Percentiles rank a stretch among this genome's conserved stretches.
phyloP scores from a whole-genome alignment of 2,113 vertebrate genomes.

The Promerops cafer region DNA sequence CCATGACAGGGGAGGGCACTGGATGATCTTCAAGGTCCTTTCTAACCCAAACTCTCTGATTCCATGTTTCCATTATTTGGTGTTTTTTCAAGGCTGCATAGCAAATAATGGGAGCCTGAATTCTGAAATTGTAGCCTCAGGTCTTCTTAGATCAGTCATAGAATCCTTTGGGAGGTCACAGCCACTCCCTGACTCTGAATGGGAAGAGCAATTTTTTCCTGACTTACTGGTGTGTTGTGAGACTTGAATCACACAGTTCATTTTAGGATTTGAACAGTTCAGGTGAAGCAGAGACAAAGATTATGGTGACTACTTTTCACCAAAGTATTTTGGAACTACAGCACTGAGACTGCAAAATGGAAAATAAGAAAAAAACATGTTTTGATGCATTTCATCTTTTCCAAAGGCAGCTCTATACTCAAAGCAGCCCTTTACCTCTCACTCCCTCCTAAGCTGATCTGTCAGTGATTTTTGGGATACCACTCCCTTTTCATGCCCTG shows the following conservation, averaged over 20 bases:
- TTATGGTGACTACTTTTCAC: neutral
- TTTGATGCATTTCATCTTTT: neutral
- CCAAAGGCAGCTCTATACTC: neutral
- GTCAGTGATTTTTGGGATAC: neutral
- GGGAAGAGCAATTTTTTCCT: neutral
- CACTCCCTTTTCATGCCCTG: neutral
- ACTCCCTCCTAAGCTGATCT: neutral
- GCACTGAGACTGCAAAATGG: neutral
- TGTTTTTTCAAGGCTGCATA: neutral
- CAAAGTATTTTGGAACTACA: neutral
- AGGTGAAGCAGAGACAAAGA: neutral
- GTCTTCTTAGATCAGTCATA: neutral
- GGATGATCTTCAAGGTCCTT: neutral
- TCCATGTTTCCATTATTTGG: neutral
- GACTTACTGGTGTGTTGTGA: neutral
- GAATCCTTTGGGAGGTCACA: neutral
- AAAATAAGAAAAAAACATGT: neutral
- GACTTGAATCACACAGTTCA: neutral
- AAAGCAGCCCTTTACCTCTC: neutral
- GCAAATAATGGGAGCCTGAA: neutral
- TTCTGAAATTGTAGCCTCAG: neutral
- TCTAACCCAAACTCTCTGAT: neutral
- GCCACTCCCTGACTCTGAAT: neutral
- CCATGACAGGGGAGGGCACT: neutral
- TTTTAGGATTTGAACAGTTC: neutral